Percentiles rank a stretch among this genome's conserved stretches.
Evolutionary conservation across 2,113 vertebrate genomes (phyloP).

Genomic region (Lucifuga dentata): DNA sequence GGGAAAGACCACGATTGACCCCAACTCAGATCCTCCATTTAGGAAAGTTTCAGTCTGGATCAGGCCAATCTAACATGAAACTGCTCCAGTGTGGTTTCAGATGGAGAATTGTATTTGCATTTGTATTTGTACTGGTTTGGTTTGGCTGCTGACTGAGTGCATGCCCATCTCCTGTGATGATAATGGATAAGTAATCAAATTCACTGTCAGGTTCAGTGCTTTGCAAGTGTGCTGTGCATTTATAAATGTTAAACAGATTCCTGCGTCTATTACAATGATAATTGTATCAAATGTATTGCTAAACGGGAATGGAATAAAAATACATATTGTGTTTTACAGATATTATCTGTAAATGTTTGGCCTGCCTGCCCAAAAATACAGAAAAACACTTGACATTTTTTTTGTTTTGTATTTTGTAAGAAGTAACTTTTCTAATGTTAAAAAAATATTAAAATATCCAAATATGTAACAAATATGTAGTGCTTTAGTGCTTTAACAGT

Average conservation of each 20-base stretch:
- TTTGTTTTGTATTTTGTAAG: no score
- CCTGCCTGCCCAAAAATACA: no score
- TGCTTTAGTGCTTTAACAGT: slow-evolving; percentile 2
- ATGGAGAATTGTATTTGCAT: no score
- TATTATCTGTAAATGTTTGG: background rate
- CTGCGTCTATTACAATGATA: background rate
- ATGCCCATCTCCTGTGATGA: background rate
- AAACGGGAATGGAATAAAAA: slow-evolving; percentile 41
- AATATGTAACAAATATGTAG: slow-evolving; percentile 22
- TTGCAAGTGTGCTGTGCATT: slow-evolving; percentile 7
- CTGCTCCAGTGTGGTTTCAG: background rate
- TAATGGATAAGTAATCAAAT: background rate
- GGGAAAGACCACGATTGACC: slow-evolving; percentile 3
- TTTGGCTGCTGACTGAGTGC: slow-evolving; percentile 16
- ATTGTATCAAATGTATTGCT: background rate
- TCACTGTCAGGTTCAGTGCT: slow-evolving; percentile 1
- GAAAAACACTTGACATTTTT: no score
- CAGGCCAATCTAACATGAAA: slow-evolving; percentile 16
- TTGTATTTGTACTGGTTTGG: background rate
- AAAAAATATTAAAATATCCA: slow-evolving; percentile 25
- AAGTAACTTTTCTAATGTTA: background rate
- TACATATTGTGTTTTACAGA: background rate
- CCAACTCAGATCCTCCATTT: slow-evolving; percentile 2
- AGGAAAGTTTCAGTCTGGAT: slow-evolving; percentile 21
- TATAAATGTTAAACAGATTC: background rate